Percentiles rank a stretch among this genome's conserved stretches.
These are phyloP conservation scores for Encarsia formosa DNA, from an alignment of 2,888 invertebrate genomes.

Conservation along the genomic window DNA sequence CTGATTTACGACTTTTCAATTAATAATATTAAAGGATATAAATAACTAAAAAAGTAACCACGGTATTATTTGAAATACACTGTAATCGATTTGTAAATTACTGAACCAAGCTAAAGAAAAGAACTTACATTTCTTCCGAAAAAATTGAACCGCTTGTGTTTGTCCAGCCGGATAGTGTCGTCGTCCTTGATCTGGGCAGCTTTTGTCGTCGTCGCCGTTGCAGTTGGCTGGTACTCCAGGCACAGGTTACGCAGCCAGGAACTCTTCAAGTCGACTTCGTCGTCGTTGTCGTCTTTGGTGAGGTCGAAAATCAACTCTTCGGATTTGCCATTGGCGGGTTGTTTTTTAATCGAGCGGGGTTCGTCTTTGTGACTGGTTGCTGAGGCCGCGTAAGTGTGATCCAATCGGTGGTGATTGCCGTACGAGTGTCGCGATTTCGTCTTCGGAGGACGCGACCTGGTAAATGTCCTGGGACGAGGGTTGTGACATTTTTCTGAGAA, in stretches of 20 bases:
- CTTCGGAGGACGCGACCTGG: conserved; percentile 7
- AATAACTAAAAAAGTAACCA: no score
- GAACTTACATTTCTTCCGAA: conserved; percentile 11
- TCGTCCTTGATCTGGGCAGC: neutral
- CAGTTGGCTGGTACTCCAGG: conserved; percentile 16
- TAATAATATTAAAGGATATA: no score
- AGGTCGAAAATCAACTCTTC: neutral
- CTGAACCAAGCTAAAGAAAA: no score
- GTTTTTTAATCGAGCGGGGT: neutral
- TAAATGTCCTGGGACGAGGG: neutral
- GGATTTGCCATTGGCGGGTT: no score
- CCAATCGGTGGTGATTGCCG: conserved; percentile 20
- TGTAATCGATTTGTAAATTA: no score
- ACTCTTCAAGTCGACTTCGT: conserved; percentile 17
- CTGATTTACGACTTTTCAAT: no score
- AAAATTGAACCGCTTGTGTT: neutral
- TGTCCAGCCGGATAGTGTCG: neutral
- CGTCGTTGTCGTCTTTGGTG: conserved; percentile 5
- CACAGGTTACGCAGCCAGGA: conserved; percentile 17
- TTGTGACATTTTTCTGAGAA: no score
- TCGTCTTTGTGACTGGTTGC: neutral
- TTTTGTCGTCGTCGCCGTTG: neutral
- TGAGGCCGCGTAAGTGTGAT: conserved; percentile 24
- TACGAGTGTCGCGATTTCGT: conserved; percentile 8
- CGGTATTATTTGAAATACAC: no score